Percentiles rank a stretch among this genome's conserved stretches.
Evolutionary conservation across 2,113 vertebrate species (phyloP).

Genomic region (Oriolus oriolus): DNA sequence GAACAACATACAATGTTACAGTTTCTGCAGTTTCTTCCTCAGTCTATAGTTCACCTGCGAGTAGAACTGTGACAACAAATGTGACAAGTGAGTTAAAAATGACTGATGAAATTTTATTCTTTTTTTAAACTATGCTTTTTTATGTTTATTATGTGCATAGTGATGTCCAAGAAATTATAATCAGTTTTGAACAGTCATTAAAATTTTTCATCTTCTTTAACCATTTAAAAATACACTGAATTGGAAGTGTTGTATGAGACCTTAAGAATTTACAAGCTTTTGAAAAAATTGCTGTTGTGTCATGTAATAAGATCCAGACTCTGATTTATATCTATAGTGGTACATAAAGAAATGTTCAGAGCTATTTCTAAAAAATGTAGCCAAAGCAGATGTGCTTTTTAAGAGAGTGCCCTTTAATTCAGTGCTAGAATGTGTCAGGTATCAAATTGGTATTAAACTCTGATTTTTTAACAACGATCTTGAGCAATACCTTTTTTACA

Average conservation of each 20-base stretch:
- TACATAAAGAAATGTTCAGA: background rate
- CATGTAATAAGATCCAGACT: background rate
- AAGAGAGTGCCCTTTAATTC: background rate
- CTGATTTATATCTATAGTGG: background rate
- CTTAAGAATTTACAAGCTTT: background rate
- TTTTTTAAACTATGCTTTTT: background rate
- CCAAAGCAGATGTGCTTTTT: background rate
- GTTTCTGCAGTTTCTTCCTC: conserved; percentile 83
- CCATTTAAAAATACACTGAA: background rate
- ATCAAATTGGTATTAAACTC: conserved; percentile 5
- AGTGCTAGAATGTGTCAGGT: background rate
- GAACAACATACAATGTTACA: conserved; percentile 77
- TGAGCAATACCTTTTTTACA: conserved; percentile 52
- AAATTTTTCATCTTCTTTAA: background rate
- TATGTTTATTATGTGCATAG: background rate
- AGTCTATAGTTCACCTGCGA: conserved; percentile 81
- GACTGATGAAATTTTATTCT: background rate
- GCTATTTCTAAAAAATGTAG: background rate
- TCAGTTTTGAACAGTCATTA: background rate
- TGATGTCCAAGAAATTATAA: background rate
- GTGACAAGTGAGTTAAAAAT: conserved; percentile 80
- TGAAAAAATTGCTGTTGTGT: background rate
- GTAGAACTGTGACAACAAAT: conserved; percentile 82
- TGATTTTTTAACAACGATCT: conserved; percentile 19
- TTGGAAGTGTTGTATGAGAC: background rate